Conservation (phyloP, 2,888 invertebrate species). For the Drosophila falleni region DNA sequence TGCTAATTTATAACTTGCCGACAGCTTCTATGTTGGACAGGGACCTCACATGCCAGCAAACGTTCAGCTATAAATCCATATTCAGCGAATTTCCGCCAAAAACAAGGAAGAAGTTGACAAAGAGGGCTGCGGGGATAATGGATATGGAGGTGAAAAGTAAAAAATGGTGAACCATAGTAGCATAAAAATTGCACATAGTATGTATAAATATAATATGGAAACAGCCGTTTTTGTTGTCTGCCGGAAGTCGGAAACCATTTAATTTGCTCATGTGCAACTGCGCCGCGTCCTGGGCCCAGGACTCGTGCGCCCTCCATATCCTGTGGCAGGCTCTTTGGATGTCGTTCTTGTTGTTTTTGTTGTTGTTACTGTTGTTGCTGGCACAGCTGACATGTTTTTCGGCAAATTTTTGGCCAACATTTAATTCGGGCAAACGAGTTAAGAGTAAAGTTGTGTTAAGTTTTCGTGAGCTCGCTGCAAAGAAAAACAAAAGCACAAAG, state of each 20-base stretch:
- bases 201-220: conserved; percentile 51
- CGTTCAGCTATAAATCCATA: conserved; percentile 72
- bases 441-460: conserved; percentile 80
- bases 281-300: conserved; percentile 43
- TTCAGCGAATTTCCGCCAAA: conserved; percentile 56
- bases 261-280: conserved; percentile 80
- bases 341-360: conserved; percentile 1
- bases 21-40: conserved; percentile 53
- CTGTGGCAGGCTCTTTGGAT: conserved; percentile 52
- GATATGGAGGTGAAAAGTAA: conserved; percentile 3
- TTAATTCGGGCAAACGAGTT: conserved; percentile 80
- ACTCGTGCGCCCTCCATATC: conserved; percentile 43
- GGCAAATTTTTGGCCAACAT: conserved; percentile 74
- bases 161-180: conserved; percentile 50
- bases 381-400: conserved; percentile 39
- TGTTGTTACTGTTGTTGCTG: conserved; percentile 5
- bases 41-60: conserved; percentile 37
- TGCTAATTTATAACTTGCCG: conserved; percentile 75
- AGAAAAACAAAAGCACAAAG: conserved; percentile 71
- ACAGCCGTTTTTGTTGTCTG: conserved; percentile 75
- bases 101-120: neutral
- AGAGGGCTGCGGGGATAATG: neutral
- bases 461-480: conserved; percentile 59
- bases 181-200: conserved; percentile 63
- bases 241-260: conserved; percentile 80